Evolutionary conservation across 2,888 invertebrate genomes (phyloP).

Genomic region (Amblyteles armatorius): DNA sequence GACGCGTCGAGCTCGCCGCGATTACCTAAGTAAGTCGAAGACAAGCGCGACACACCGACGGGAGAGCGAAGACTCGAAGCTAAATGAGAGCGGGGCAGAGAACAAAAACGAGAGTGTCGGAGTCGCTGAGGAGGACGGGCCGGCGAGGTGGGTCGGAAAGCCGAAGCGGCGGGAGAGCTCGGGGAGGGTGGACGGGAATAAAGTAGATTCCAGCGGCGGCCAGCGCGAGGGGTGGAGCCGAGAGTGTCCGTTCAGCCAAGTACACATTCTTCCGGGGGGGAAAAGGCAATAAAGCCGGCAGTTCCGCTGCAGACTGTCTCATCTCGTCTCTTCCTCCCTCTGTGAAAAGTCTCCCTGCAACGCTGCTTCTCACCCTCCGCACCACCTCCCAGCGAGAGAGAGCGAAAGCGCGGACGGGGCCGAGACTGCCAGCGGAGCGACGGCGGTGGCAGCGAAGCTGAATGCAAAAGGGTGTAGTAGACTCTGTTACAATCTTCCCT

Average conservation of each 20-base stretch:
- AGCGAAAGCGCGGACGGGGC: constrained; percentile 15
- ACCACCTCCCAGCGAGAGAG: neutral
- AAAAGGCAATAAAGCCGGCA: constrained; percentile 43
- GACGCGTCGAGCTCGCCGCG: constrained; percentile 32
- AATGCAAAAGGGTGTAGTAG: constrained; percentile 41
- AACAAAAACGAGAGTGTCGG: neutral
- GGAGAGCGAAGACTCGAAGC: neutral
- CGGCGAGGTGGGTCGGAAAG: neutral
- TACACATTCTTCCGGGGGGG: constrained; percentile 53
- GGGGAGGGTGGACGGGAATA: constrained; percentile 28
- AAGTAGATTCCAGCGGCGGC: constrained; percentile 40
- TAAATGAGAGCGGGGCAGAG: constrained; percentile 9
- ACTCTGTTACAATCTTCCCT: constrained; percentile 43
- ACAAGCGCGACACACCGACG: neutral
- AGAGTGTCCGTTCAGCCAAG: constrained; percentile 51
- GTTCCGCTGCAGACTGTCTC: constrained; percentile 23
- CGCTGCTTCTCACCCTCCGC: neutral
- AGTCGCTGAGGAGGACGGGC: neutral
- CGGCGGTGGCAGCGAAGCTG: constrained; percentile 10
- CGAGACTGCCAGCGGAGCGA: neutral
- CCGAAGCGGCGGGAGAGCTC: neutral
- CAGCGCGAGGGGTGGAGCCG: constrained; percentile 8
- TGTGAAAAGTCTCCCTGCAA: neutral
- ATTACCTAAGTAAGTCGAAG: neutral
- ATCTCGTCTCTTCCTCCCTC: constrained; percentile 12